A percentile compares a stretch with the other conserved stretches of the same genome.
Conservation (phyloP, 2,797 vertebrate genomes). For the Schizopygopsis malacanthus region DNA sequence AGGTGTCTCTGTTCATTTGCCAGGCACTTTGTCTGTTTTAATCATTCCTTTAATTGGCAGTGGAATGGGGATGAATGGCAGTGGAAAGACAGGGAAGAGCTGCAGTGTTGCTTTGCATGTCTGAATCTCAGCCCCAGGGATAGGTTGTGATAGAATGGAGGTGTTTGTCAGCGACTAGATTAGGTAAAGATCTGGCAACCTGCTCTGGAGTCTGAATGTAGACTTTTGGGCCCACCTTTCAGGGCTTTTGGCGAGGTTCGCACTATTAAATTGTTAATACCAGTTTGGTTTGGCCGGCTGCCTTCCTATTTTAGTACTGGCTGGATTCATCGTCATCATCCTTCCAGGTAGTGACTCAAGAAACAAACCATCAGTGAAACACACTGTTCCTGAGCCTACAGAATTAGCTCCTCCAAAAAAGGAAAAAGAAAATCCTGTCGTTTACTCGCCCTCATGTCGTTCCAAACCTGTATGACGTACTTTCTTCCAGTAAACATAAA, state of each 20-base stretch:
- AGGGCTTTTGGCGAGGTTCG: constrained; percentile 39
- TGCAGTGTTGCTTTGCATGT: constrained; percentile 40
- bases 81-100: constrained; percentile 66
- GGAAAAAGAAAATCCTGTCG: not conserved
- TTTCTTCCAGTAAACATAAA: not conserved
- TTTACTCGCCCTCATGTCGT: not conserved
- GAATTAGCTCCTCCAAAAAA: constrained; percentile 5
- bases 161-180: constrained; percentile 48
- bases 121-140: constrained; percentile 34
- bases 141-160: constrained; percentile 24
- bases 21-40: constrained; percentile 85
- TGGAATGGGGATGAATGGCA: constrained; percentile 76
- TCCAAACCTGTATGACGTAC: not conserved
- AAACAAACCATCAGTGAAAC: constrained; percentile 37
- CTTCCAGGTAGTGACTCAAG: constrained; percentile 42
- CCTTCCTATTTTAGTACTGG: constrained; percentile 48
- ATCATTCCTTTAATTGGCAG: constrained; percentile 85
- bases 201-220: constrained; percentile 5
- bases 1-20: constrained; percentile 83
- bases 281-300: constrained; percentile 47
- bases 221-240: constrained; percentile 35
- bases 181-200: constrained; percentile 55
- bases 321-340: constrained; percentile 42
- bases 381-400: constrained; percentile 36
- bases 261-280: constrained; percentile 47